Base-by-base conservation (phyloP, 92 coral and sea anemone genomes). In the Meandrina meandrites region DNA sequence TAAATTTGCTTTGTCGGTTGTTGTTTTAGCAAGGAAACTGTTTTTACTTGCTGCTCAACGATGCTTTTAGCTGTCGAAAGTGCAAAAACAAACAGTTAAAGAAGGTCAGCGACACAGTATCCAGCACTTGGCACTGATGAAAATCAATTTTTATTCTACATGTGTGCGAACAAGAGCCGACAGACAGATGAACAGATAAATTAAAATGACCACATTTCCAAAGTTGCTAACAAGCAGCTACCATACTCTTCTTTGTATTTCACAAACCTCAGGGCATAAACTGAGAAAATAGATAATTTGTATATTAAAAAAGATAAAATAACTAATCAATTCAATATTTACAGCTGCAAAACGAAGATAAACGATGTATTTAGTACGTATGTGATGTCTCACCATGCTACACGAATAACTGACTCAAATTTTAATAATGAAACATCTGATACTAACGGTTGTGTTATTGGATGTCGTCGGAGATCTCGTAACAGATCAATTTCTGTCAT, bases 321-420 rank as follows among this genome's bases (percentile, higher is more conserved):
- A 32, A 10, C 11, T 74, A 73, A 73, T 84, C 58, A 78, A 21
- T 37, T 57, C 80, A 75, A 56, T 37, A 37, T 75, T 34, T 84
- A 73, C 87, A 84, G 69, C 87, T 84, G 87, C 72, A 84, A 35
- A 36, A 6, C 15, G 34, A 56, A 73, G 80, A 84, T 84, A 83
- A 82, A 47, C 86, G 34, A 32, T 82, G 66, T 69, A 28, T 42
- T 32, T 72, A 53, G 27, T 62, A n/a, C 18, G 50, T 19, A 50
- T 50, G 51, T 82, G 78, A 79, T 47, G 21, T 58, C 14, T 80
- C 57, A 8, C 62, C 40, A 45, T 17, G 24, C 45, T 50, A 42
- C 67, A 47, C 27, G 36, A 36, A 42, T 34, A 47, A 66, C 76
- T 28, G 73, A 28, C 32, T 35, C 51, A 1, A 40, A 37, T 14